Evolutionary conservation across 2,113 vertebrate genomes (phyloP).

Genomic region (Sorex fumeus): DNA sequence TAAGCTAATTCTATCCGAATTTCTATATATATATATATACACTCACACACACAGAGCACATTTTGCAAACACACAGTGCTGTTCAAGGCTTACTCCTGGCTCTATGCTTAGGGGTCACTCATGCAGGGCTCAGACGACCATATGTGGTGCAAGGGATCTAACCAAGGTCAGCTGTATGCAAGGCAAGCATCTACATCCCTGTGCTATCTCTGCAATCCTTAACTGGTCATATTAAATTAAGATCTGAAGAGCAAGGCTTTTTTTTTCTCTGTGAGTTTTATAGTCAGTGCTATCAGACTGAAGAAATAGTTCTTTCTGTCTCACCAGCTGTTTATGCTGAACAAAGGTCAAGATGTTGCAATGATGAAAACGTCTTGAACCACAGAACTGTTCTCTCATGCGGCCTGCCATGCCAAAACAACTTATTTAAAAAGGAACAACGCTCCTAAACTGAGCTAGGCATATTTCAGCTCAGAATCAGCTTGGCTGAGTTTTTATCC

Average conservation of each 20-base stretch:
- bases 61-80: too few species aligned
- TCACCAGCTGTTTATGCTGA: conserved; percentile 69
- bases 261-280: conserved; percentile 40
- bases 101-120: too few species aligned
- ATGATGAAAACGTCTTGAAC: conserved; percentile 57
- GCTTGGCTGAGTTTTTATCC: not conserved
- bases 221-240: not conserved
- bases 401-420: not conserved
- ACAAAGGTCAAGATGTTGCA: conserved; percentile 77
- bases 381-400: not conserved
- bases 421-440: not conserved
- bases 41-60: too few species aligned
- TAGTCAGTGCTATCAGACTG: conserved; percentile 28
- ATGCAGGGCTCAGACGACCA: too few species aligned
- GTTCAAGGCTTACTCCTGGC: too few species aligned
- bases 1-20: too few species aligned
- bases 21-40: too few species aligned
- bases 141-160: too few species aligned
- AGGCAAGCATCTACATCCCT: too few species aligned
- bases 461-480: not conserved
- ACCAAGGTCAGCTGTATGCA: too few species aligned
- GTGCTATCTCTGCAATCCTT: conserved; percentile 3
- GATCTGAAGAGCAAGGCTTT: not conserved
- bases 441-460: not conserved
- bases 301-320: conserved; percentile 47